Conservation (phyloP, 2,113 vertebrate genomes). For the Coptodon rendalli region DNA sequence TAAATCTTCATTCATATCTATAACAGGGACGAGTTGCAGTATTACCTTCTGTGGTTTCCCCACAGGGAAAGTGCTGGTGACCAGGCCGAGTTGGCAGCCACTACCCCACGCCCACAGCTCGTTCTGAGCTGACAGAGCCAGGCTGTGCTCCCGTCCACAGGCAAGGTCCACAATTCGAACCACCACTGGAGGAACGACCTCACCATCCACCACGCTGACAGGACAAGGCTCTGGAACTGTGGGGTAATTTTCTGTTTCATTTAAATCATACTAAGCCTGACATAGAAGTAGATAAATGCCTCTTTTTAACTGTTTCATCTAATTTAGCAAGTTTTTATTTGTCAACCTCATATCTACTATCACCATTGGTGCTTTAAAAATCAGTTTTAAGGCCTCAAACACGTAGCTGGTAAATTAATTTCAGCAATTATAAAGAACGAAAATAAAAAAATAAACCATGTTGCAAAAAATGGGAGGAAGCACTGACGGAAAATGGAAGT, state of each 20-base stretch:
- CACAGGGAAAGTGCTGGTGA: conserved; percentile 85
- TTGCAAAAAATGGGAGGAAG: background rate
- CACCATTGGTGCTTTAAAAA: background rate
- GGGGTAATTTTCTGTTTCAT: background rate
- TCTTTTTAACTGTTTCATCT: background rate
- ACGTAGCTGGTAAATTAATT: background rate
- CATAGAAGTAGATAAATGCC: background rate
- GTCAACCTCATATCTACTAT: background rate
- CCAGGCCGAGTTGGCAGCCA: conserved; percentile 90
- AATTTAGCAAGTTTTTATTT: background rate
- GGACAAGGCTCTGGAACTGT: conserved; percentile 77
- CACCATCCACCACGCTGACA: conserved; percentile 81
- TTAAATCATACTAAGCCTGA: background rate
- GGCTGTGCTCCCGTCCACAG: conserved; percentile 89
- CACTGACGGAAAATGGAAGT: background rate
- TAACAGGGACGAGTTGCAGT: background rate
- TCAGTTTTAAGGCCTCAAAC: background rate
- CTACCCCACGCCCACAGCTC: conserved; percentile 98
- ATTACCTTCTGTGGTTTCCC: conserved; percentile 82
- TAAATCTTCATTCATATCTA: background rate
- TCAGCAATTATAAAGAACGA: background rate
- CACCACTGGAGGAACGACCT: conserved; percentile 72
- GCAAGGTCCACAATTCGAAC: conserved; percentile 82
- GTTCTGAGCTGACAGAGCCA: conserved; percentile 83
- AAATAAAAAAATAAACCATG: background rate